Conservation (phyloP, 35 echinoderm and acorn worm genomes). For the Apostichopus californicus region DNA sequence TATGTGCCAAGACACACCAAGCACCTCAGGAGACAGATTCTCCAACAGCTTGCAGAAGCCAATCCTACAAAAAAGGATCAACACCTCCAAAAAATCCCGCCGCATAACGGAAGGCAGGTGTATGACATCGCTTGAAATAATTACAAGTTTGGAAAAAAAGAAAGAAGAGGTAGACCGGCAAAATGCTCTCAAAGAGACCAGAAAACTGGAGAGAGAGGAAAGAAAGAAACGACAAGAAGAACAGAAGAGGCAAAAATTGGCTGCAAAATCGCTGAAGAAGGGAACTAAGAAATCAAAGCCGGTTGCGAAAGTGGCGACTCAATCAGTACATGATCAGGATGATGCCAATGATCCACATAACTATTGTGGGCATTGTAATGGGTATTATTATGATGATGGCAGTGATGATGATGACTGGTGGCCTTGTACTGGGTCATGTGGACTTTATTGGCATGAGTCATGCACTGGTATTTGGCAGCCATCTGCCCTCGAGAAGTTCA, state of each 20-base stretch:
- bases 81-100: slow-evolving; percentile 14
- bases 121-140: slow-evolving; percentile 20
- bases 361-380: slow-evolving; percentile 21
- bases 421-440: slow-evolving; percentile 35
- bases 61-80: slow-evolving; percentile 19
- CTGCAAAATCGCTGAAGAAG: background rate
- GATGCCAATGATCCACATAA: background rate
- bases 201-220: slow-evolving; percentile 28
- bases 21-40: slow-evolving; percentile 1
- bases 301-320: background rate
- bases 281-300: slow-evolving; percentile 21
- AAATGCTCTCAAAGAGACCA: slow-evolving; percentile 1
- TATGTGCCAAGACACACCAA: background rate
- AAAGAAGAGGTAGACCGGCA: background rate
- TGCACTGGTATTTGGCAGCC: slow-evolving; percentile 29
- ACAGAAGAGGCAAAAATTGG: background rate
- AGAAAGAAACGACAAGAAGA: slow-evolving; percentile 3
- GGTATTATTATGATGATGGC: slow-evolving; percentile 22
- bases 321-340: background rate
- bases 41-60: background rate
- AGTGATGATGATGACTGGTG: slow-evolving; percentile 42
- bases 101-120: background rate
- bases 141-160: slow-evolving; percentile 7
- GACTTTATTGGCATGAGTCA: slow-evolving; percentile 34
- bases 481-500: slow-evolving; percentile 18